Base-by-base conservation (phyloP, 2,797 vertebrate genomes). In the Dendrocincla tyrannina region DNA sequence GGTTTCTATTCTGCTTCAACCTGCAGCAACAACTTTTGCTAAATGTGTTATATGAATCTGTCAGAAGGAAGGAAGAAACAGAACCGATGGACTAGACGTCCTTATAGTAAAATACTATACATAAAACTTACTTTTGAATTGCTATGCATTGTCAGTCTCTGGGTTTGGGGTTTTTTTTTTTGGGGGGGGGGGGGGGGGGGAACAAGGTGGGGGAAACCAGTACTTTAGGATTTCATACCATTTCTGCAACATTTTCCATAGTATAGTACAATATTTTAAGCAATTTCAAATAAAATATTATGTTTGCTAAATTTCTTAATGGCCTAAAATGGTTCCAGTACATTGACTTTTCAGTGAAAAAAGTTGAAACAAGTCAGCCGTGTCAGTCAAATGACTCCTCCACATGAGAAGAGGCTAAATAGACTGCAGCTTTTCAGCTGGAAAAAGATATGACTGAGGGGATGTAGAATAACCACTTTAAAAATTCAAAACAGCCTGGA, bases 401-500 rank as follows among this genome's bases (percentile, higher is more conserved):
- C 64, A 73, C 62, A 33, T 22, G 74, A 77, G 47, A 58, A 66
- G 25, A 88, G 35, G 39, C 53, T 67, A 76, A 94, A 89, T 27
- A 79, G 70, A 76, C 56, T 56, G 41, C 15, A 46, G 53, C 41
- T 82, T 85, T 92, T 89, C 78, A 88, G 25, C 35, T 87, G 70
- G 74, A 79, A 90, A 92, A 90, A 79, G 46, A 32, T 42, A 68
- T 11, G 50, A 89, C 44, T 75, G 58, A 78, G 69, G 8, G 9
- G 50, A 85, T 49, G 25, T 35, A 80, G 79, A 78, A 95, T 53
- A 92, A 91, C 55, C 2, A 1, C 69, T 89, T 76, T 85, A 39
- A 92, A 89, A 83, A 78, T 95, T 95, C 91, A 94, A 94, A 96
- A 91, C 77, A 95, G 89, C 53, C 66, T 85, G 39, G 73, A 84